Evolutionary conservation across 37 sponge, comb jelly and placozoan species (phyloP), one percentile per base, ranked within the genome.

Genomic region (Corticium candelabrum): DNA sequence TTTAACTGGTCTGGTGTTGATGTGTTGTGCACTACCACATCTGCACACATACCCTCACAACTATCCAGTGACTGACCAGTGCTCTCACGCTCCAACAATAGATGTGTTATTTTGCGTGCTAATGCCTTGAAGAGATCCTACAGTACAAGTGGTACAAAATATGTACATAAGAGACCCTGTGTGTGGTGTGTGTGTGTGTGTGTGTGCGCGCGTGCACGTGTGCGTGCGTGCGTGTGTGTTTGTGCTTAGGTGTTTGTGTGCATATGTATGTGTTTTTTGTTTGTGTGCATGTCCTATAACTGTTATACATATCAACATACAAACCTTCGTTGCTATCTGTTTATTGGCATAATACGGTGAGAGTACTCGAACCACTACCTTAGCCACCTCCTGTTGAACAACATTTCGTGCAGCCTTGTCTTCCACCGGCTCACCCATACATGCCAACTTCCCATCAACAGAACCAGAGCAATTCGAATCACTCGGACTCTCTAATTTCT

Each of bases 111-210:
- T 40, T 67, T 40, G 40, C 89, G 81, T 0, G 91, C 91, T 82
- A 90, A 82, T 68, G 79, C 77, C 82, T 90, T 90, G 67, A 90
- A 90, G 32, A 88, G 38, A 29, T 85, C 91, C 91, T 90, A 38
- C 11, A 78, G 33, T 38, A 57, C 34, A 35, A 3, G 2, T 35
- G 2, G 36, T 2, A 1, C 2, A 1, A 37, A 30, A 35, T 35
- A 32, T 3, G 34, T 74, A 68, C 1, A 34, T 2, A 1, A 68
- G 30, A n/a, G n/a, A n/a, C n/a, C n/a, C n/a, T n/a, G n/a, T n/a
- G n/a, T n/a, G n/a, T n/a, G n/a, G n/a, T n/a, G 33, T 33, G 33
- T 2, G 30, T 68, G 68, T 34, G 2, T 34, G 1, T 31, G 33
- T 34, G 68, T n/a, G n/a, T n/a, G n/a, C n/a, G n/a, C n/a, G n/a